Percentiles rank a stretch among this genome's conserved stretches.
These are phyloP conservation scores for Gymnogyps californianus DNA, from an alignment of 2,113 vertebrate genomes.

Conservation along the genomic window DNA sequence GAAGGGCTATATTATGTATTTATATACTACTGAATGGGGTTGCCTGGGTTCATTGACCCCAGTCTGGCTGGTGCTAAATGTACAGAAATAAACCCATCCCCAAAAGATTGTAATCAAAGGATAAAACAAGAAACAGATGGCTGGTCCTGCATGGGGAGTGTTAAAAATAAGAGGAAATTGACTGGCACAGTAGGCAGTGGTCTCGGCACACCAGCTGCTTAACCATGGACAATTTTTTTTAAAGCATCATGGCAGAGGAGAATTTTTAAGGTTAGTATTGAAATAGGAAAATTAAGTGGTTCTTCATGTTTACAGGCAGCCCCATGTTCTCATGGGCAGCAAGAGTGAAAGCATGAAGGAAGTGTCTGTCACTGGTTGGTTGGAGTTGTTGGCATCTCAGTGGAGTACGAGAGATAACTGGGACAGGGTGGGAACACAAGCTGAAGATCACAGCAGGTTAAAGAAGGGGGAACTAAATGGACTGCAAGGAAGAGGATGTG, in stretches of 20 bases:
- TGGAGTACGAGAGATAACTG: not conserved
- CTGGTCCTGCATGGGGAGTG: conserved; percentile 38
- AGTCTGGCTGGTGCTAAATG: conserved; percentile 20
- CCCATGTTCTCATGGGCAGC: not conserved
- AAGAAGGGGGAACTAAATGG: not conserved
- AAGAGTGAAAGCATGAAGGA: not conserved
- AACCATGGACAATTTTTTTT: conserved; percentile 14
- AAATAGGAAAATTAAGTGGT: not conserved
- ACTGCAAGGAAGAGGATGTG: not conserved
- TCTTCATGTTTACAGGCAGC: not conserved
- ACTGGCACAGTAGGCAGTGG: conserved; percentile 52
- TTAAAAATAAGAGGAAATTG: conserved; percentile 66
- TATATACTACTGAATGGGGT: conserved; percentile 25
- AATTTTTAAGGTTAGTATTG: not conserved
- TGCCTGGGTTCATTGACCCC: conserved; percentile 11
- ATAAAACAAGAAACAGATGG: conserved; percentile 59
- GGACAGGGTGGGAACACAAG: not conserved
- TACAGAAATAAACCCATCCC: conserved; percentile 50
- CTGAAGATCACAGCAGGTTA: not conserved
- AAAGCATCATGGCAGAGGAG: not conserved
- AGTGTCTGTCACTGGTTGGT: not conserved
- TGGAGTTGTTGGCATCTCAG: not conserved
- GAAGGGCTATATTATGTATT: not conserved
- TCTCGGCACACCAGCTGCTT: conserved; percentile 44
- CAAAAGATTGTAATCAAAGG: conserved; percentile 50